Percentiles rank a stretch among this genome's conserved stretches.
These are phyloP conservation scores for Lepisosteus osseus DNA, from an alignment of 2,113 vertebrate genomes.

Conservation along the genomic window DNA sequence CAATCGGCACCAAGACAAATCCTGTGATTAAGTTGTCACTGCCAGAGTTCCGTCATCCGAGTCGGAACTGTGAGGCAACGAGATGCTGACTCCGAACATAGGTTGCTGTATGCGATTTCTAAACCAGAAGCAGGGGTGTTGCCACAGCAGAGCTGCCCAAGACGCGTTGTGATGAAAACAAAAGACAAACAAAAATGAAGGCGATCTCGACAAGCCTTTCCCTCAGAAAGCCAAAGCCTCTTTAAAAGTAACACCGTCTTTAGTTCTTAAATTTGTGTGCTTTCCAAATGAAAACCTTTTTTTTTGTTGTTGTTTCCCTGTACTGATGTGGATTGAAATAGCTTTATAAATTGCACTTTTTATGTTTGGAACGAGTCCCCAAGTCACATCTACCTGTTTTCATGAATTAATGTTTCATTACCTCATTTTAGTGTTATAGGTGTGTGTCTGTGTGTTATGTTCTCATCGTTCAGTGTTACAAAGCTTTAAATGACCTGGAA, in stretches of 20 bases:
- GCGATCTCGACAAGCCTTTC: constrained; percentile 21
- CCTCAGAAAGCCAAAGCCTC: constrained; percentile 35
- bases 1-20: constrained; percentile 43
- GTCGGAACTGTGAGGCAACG: background rate
- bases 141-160: constrained; percentile 45
- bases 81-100: constrained; percentile 31
- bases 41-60: background rate
- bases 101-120: constrained; percentile 50
- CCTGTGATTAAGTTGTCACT: constrained; percentile 45
- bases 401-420: constrained; percentile 37
- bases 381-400: constrained; percentile 42
- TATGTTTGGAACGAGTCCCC: constrained; percentile 45
- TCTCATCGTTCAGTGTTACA: constrained; percentile 63
- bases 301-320: background rate
- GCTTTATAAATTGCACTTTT: constrained; percentile 74
- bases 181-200: background rate
- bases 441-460: constrained; percentile 30
- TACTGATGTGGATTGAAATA: constrained; percentile 52
- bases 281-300: too few species aligned
- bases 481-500: constrained; percentile 57
- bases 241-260: constrained; percentile 6
- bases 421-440: constrained; percentile 38
- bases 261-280: too few species aligned
- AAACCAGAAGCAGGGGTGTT: constrained; percentile 60
- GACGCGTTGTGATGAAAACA: constrained; percentile 15